Conservation (phyloP, 2,113 vertebrate species). For the Sinocyclocheilus anshuiensis region DNA sequence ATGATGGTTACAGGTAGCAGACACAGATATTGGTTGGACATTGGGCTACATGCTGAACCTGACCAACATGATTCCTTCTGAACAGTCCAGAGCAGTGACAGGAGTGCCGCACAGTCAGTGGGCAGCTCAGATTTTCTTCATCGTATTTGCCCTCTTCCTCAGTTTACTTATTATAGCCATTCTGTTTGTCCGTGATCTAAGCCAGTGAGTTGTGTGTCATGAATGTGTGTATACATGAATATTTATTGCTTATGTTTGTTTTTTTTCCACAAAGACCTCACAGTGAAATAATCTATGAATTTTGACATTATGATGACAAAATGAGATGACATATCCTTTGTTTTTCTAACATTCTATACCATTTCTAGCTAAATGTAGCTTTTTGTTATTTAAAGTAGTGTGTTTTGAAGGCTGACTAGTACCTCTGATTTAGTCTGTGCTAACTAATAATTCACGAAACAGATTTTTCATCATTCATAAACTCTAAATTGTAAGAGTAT, state of each 20-base stretch:
- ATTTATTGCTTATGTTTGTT: background rate
- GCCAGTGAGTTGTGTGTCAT: background rate
- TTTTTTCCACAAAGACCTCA: background rate
- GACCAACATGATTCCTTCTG: conserved; percentile 61
- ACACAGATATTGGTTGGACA: conserved; percentile 66
- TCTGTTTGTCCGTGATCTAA: conserved; percentile 32
- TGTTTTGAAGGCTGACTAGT: conserved; percentile 6
- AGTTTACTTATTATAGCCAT: conserved; percentile 37
- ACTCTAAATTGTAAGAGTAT: background rate
- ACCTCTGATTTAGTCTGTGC: background rate
- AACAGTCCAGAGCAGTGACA: conserved; percentile 35
- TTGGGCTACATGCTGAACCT: conserved; percentile 69
- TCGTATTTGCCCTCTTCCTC: conserved; percentile 53
- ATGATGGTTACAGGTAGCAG: conserved; percentile 57
- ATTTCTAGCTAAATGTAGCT: background rate
- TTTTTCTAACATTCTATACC: background rate
- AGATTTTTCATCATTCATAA: background rate
- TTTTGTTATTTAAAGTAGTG: background rate
- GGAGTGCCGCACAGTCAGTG: conserved; percentile 54
- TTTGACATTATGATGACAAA: background rate
- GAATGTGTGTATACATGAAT: background rate
- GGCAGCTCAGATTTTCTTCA: conserved; percentile 61
- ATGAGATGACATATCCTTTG: background rate
- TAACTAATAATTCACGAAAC: background rate
- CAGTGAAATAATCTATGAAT: background rate